Evolutionary conservation across 2,888 invertebrate species (phyloP), one percentile per base, ranked within the genome.

Genomic region (Microdon myrmicae): DNA sequence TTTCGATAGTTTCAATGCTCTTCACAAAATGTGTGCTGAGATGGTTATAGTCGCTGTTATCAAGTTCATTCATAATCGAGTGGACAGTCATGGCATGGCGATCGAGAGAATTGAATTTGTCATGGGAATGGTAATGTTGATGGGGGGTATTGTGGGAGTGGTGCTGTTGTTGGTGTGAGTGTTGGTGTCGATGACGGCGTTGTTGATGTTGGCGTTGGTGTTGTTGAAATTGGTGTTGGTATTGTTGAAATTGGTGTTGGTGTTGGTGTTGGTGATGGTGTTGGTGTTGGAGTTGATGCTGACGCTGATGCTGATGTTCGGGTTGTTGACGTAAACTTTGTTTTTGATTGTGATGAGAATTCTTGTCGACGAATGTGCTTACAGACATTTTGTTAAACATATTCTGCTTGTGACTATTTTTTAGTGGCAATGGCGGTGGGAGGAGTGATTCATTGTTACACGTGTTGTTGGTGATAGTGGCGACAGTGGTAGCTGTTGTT

Each of bases 1-100:
- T 76, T 61, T 78, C 77, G 12, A 77, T 68, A 32, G 74, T 75
- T 26, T 77, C 78, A 31, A 77, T 76, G 0, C 77, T 74, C 66
- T 78, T 77, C 53, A 77, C 58, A 67, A 76, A 78, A 45, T 76
- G 76, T 6, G 77, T 74, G 67, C 73, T 76, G 9, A 76, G 71
- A 68, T 77, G 74, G 29, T 73, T 76, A 41, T 76, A 77, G 31
- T 75, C 75, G 20, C 38, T 51, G 13, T 41, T 45, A 35, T 67
- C 59, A 32, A 44, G 51, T 56, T 58, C 56, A 8, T 47, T 56
- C 22, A 43, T 47, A n/a, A n/a, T n/a, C n/a, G n/a, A n/a, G n/a
- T n/a, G n/a, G 5, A 35, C 6, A 2, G 37, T 58, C 32, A 35
- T 67, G 17, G 66, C 68, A 41, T 70, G 73, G 22, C 73, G 72